A percentile compares a stretch with the other conserved stretches of the same genome.
phyloP scores from a whole-genome alignment of 2,797 vertebrate species.

The Sebastes hubbsi region DNA sequence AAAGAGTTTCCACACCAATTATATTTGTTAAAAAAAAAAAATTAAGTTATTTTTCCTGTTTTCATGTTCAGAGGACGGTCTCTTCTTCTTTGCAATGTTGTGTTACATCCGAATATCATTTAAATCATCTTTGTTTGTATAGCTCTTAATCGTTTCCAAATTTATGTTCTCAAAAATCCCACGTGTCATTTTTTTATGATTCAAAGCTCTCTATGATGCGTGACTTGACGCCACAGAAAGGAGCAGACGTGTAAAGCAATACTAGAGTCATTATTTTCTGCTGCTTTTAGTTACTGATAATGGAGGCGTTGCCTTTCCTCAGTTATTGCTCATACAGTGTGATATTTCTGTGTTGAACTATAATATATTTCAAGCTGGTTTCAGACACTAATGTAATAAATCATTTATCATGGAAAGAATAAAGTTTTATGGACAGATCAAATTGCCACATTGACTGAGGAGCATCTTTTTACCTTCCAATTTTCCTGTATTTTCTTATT shows the following conservation, averaged over 20 bases:
- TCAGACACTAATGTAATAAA: constrained; percentile 58
- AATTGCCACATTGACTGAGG: background rate
- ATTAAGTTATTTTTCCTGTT: constrained; percentile 77
- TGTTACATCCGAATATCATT: constrained; percentile 25
- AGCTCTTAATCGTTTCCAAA: constrained; percentile 26
- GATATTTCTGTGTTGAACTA: constrained; percentile 50
- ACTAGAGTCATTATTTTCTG: constrained; percentile 39
- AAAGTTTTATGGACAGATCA: constrained; percentile 65
- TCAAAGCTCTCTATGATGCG: constrained; percentile 4
- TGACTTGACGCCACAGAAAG: constrained; percentile 2
- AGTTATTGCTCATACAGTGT: constrained; percentile 46
- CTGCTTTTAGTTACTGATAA: constrained; percentile 67
- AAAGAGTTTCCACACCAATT: constrained; percentile 55
- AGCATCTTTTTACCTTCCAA: background rate
- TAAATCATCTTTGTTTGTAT: constrained; percentile 18
- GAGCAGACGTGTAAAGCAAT: background rate
- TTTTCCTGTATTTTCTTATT: background rate
- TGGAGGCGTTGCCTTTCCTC: constrained; percentile 31
- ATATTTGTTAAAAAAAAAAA: constrained; percentile 64
- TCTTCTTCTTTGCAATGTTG: constrained; percentile 29
- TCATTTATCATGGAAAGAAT: constrained; percentile 66
- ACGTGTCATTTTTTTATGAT: constrained; percentile 13
- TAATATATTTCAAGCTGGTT: constrained; percentile 60
- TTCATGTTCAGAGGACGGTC: constrained; percentile 24
- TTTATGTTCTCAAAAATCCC: background rate